Percentiles rank a stretch among this genome's conserved stretches.
Evolutionary conservation across 2,113 vertebrate species (phyloP).

Genomic region (Poeciliopsis prolifica): DNA sequence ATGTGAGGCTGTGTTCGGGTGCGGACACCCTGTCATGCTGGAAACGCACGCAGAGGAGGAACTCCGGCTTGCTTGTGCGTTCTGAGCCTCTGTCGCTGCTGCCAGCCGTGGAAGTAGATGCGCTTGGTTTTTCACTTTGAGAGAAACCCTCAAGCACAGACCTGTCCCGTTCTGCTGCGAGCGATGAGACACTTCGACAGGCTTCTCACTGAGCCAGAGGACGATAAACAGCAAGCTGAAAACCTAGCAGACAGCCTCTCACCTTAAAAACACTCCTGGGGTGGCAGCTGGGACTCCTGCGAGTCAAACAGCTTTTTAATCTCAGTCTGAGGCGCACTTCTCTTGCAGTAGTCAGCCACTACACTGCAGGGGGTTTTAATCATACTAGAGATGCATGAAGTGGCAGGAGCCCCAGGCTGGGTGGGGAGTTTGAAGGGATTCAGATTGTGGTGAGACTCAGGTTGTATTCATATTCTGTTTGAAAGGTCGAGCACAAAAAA

Average conservation of each 20-base stretch:
- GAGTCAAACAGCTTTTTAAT: conserved; percentile 67
- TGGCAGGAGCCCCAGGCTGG: conserved; percentile 4
- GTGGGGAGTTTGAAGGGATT: conserved; percentile 8
- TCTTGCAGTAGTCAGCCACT: conserved; percentile 27
- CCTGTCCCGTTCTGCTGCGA: conserved; percentile 27
- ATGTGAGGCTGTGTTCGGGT: conserved; percentile 2
- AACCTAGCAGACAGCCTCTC: conserved; percentile 43
- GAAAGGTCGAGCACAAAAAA: conserved; percentile 29
- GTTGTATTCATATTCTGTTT: conserved; percentile 32
- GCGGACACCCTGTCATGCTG: conserved; percentile 11
- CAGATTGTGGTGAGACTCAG: conserved; percentile 32
- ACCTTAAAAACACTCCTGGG: conserved; percentile 58
- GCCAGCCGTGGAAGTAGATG: conserved; percentile 20
- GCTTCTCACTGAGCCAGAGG: conserved; percentile 21
- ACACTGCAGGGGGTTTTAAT: conserved; percentile 56
- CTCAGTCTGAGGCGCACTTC: conserved; percentile 32
- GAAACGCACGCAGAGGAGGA: neutral
- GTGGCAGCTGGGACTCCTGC: conserved; percentile 47
- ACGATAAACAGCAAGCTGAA: conserved; percentile 49
- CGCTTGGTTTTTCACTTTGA: conserved; percentile 24
- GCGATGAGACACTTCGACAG: conserved; percentile 34
- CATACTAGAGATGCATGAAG: conserved; percentile 44
- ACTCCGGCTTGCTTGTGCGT: conserved; percentile 12
- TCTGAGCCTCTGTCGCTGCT: conserved; percentile 33
- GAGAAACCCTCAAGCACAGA: conserved; percentile 32